Base-by-base conservation (phyloP, 2,888 invertebrate genomes). In the Kuschelorhynchus macadamiae region DNA sequence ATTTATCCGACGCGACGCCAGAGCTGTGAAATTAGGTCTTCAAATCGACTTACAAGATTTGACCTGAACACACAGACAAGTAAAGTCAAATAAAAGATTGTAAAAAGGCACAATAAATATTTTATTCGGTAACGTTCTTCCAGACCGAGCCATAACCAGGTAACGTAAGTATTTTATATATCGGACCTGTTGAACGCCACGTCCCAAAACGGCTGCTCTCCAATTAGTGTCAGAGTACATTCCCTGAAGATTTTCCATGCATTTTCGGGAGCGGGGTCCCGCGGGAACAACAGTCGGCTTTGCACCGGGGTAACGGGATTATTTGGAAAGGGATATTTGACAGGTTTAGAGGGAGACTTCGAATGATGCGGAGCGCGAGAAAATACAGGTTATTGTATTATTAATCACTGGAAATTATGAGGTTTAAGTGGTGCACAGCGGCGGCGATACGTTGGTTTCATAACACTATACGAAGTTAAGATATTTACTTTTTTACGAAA, bases 171-270 rank as follows among this genome's bases (percentile, higher is more conserved):
- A 3, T 11, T 11, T 20, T 41, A 8, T 16, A n/a, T 17, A 56
- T 42, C 33, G 7, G 33, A 65, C 65, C 65, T 65, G 65, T 65
- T 65, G 64, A 64, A 42, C 52, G 16, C 8, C 20, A 59, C 32
- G 25, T 50, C 50, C 47, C 59, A 49, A 50, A 59, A 47, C 50
- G 56, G 52, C 52, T 50, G 57, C 57, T 41, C 49, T 47, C 66
- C 66, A 66, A 66, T 66, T 66, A 66, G 46, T 60, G 66, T 66
- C 66, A 60, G 20, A 53, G 53, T 30, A 57, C 57, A 44, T 59
- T 65, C 57, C 65, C 50, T 11, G 44, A 50, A 59, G 65, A 56
- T 65, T 57, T 50, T 65, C 42, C 60, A 36, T 66, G 66, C 53
- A 60, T 66, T 66, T 66, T 59, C 53, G 60, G 50, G 53, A 59